Conservation (phyloP, 2,797 vertebrate species). For the Coccyzus lansbergi region DNA sequence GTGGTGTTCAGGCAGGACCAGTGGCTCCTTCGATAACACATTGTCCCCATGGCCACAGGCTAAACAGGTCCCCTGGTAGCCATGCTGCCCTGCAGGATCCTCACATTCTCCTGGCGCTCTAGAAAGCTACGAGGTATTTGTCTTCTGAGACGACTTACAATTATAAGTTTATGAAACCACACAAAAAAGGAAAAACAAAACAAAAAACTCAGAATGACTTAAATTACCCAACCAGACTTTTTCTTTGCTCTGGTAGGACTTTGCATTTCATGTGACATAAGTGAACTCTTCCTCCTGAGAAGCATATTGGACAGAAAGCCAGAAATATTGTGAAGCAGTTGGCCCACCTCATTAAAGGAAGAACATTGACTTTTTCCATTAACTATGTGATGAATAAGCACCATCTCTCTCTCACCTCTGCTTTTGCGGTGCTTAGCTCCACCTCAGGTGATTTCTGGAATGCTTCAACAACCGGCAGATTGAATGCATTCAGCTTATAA, state of each 20-base stretch:
- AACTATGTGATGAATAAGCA: not conserved
- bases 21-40: rapidly evolving
- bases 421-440: not conserved
- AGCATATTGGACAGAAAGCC: rapidly evolving
- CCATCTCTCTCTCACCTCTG: not conserved
- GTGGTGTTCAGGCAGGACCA: rapidly evolving
- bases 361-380: not conserved
- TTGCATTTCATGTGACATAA: not conserved
- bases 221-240: not conserved
- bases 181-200: not conserved
- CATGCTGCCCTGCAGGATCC: rapidly evolving
- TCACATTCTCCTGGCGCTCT: rapidly evolving
- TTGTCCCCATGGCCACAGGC: rapidly evolving
- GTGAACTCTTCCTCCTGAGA: not conserved
- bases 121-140: not conserved
- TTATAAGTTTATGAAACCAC: not conserved
- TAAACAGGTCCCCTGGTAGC: not conserved
- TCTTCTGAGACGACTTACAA: not conserved
- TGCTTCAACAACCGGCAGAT: not conserved
- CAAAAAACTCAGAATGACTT: not conserved
- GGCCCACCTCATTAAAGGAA: not conserved
- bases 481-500: not conserved
- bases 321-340: not conserved
- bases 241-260: not conserved
- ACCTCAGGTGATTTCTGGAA: not conserved